phyloP scores from a whole-genome alignment of 2,888 invertebrate species.

The Phyto melanocephala region DNA sequence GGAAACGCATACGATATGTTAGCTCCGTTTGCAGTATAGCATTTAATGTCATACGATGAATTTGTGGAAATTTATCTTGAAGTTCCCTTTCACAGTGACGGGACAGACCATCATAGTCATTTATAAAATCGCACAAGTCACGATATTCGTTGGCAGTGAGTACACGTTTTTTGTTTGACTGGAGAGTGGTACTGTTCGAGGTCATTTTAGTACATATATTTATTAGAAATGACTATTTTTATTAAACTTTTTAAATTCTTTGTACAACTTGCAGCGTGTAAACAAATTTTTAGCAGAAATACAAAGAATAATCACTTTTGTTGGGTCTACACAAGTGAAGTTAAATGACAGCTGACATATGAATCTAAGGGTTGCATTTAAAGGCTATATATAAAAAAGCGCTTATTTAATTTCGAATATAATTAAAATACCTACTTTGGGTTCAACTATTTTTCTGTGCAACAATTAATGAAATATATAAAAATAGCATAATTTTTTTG shows the following conservation, averaged over 20 bases:
- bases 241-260: background rate
- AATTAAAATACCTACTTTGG: no score
- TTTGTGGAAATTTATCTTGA: slow-evolving; percentile 80
- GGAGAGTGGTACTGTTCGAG: background rate
- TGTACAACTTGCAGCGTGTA: background rate
- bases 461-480: no score
- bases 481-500: no score
- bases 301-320: background rate
- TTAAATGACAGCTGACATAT: no score
- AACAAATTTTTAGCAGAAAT: slow-evolving; percentile 36
- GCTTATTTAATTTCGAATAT: no score
- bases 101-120: slow-evolving; percentile 80
- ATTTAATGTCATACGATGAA: slow-evolving; percentile 82
- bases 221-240: background rate
- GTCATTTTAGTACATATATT: slow-evolving; percentile 25
- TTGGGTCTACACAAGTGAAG: background rate
- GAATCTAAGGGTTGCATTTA: no score
- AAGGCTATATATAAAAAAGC: no score
- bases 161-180: slow-evolving; percentile 67
- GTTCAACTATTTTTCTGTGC: no score
- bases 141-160: slow-evolving; percentile 68
- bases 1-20: slow-evolving; percentile 83
- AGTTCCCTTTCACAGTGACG: slow-evolving; percentile 83
- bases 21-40: slow-evolving; percentile 86
- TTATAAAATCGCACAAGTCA: slow-evolving; percentile 79